Percentiles rank a stretch among this genome's conserved stretches.
Conservation (phyloP, 2,113 vertebrate species). For the Aspidoscelis tigris region DNA sequence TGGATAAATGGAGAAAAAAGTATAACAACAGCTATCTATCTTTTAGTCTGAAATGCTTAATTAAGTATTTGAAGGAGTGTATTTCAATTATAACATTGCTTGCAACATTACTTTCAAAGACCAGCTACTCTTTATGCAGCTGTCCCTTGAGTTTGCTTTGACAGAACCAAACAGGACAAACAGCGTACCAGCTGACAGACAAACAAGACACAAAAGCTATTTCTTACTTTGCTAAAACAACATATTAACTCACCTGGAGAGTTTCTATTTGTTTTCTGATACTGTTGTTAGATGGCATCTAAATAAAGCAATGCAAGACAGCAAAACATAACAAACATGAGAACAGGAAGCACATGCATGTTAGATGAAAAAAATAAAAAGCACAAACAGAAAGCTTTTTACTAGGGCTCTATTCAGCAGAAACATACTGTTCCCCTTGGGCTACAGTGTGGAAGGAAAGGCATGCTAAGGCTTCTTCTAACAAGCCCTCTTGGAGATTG, state of each 20-base stretch:
- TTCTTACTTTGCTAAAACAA: slow-evolving; percentile 70
- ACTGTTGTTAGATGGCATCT: slow-evolving; percentile 99
- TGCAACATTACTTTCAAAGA: slow-evolving; percentile 43
- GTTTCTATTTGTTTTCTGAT: slow-evolving; percentile 99
- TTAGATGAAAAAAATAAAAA: slow-evolving; percentile 82
- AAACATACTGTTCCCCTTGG: slow-evolving; percentile 53
- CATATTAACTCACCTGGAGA: slow-evolving; percentile 93
- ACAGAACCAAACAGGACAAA: slow-evolving; percentile 61
- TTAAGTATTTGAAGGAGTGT: too few relatives aligned
- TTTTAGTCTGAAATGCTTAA: too few relatives aligned
- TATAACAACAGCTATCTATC: too few relatives aligned
- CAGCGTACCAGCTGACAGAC: slow-evolving; percentile 61
- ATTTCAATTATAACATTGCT: slow-evolving; percentile 19
- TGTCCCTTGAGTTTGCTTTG: slow-evolving; percentile 18
- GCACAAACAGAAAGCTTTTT: slow-evolving; percentile 78
- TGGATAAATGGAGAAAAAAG: too few relatives aligned
- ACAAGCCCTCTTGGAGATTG: too few relatives aligned
- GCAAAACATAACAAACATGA: slow-evolving; percentile 88
- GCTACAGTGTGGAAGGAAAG: too few relatives aligned
- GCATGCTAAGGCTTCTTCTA: too few relatives aligned
- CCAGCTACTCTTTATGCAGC: slow-evolving; percentile 3
- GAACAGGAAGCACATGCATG: slow-evolving; percentile 86
- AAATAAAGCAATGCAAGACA: slow-evolving; percentile 93
- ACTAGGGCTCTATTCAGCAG: slow-evolving; percentile 83
- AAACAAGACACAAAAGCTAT: slow-evolving; percentile 65